phyloP scores from a whole-genome alignment of 2,888 invertebrate genomes.

The Pristionchus fissidentatus region DNA sequence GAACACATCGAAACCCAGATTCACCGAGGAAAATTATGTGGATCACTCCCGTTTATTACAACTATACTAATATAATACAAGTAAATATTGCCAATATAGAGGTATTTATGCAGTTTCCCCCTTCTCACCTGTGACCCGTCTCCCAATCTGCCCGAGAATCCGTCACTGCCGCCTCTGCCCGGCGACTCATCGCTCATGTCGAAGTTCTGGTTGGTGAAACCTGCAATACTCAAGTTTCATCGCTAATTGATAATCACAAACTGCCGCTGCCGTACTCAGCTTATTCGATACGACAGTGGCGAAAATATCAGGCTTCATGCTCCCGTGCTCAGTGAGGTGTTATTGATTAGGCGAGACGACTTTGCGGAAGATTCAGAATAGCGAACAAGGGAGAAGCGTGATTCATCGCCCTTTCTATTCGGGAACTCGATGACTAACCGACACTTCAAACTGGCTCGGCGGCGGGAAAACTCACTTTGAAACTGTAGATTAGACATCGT shows the following conservation, averaged over 20 bases:
- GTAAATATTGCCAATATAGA: too few relatives aligned
- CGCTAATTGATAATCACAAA: not conserved
- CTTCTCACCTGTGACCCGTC: too few relatives aligned
- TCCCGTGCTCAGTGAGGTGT: too few relatives aligned
- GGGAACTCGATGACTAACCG: slow-evolving; percentile 22
- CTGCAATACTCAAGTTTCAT: not conserved
- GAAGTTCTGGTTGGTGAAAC: slow-evolving; percentile 49
- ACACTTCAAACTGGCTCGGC: not conserved
- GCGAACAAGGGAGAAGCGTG: not conserved
- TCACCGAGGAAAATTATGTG: too few relatives aligned
- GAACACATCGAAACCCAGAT: too few relatives aligned
- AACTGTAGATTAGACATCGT: slow-evolving; percentile 61
- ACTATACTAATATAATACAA: too few relatives aligned
- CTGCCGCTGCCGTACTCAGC: not conserved
- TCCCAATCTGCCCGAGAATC: not conserved
- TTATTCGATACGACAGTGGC: not conserved
- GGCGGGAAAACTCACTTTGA: slow-evolving; percentile 54
- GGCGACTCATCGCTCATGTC: slow-evolving; percentile 46
- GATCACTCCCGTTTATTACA: too few relatives aligned
- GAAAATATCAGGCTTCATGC: not conserved
- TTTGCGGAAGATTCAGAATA: slow-evolving; percentile 2
- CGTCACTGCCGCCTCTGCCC: slow-evolving; percentile 59
- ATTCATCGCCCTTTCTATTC: not conserved
- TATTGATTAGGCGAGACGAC: not conserved
- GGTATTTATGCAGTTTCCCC: too few relatives aligned